Conservation (phyloP, 2,113 vertebrate species). For the Rhabdornis inornatus region DNA sequence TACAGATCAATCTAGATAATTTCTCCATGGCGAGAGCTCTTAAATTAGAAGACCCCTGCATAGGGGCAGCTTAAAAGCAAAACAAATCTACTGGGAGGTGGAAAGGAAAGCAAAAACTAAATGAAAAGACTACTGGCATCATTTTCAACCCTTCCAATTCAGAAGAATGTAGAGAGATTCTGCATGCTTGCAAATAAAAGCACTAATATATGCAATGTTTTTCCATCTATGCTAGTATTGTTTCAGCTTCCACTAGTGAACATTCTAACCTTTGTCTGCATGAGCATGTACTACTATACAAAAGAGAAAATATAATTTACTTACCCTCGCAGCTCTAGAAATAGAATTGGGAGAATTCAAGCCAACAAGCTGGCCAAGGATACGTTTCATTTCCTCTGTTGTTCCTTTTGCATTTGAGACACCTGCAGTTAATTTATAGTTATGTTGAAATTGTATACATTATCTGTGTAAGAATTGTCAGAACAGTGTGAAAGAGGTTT, state of each 20-base stretch:
- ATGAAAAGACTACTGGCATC: neutral
- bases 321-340: slow-evolving; percentile 88
- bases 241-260: neutral
- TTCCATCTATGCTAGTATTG: neutral
- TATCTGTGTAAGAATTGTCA: neutral
- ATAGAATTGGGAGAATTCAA: slow-evolving; percentile 96
- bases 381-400: slow-evolving; percentile 83
- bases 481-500: neutral
- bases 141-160: neutral
- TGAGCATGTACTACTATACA: neutral
- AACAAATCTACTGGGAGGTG: neutral
- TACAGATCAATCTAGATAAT: neutral
- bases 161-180: neutral
- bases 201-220: neutral
- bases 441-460: neutral
- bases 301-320: neutral
- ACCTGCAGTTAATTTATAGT: slow-evolving; percentile 46
- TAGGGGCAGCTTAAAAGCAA: neutral
- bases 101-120: neutral
- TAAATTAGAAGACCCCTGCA: neutral
- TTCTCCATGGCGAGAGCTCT: neutral
- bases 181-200: neutral
- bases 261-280: neutral
- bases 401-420: slow-evolving; percentile 50
- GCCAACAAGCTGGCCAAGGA: slow-evolving; percentile 88